phyloP scores from a whole-genome alignment of 2,797 vertebrate genomes.

The Anisognathus igniventris region DNA sequence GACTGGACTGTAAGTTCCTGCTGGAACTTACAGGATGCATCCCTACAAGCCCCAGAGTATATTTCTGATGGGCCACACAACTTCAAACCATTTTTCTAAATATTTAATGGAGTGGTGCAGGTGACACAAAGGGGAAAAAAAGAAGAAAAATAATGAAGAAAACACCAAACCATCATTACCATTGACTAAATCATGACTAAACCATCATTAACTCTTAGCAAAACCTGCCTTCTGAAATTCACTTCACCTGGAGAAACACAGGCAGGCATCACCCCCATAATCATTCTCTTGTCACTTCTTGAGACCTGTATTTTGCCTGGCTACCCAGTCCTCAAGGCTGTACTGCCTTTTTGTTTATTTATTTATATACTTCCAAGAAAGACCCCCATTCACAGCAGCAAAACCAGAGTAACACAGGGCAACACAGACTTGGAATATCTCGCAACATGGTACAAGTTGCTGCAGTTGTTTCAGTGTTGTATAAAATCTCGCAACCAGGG shows the following conservation, averaged over 20 bases:
- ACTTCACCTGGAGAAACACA: background rate
- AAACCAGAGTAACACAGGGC: background rate
- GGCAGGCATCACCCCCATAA: background rate
- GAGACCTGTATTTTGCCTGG: background rate
- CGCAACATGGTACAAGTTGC: background rate
- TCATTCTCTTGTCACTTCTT: background rate
- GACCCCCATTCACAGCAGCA: fast-evolving
- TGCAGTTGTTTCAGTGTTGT: background rate
- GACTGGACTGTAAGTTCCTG: background rate
- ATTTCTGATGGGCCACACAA: background rate
- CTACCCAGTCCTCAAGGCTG: background rate
- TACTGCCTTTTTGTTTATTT: background rate
- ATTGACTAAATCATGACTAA: background rate
- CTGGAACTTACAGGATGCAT: background rate
- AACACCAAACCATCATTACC: background rate
- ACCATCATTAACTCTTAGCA: background rate
- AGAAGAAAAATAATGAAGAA: background rate
- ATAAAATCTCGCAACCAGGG: background rate
- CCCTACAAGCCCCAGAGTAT: background rate
- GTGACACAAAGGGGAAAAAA: background rate
- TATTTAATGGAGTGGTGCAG: background rate
- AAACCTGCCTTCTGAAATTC: background rate
- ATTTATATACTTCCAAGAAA: background rate
- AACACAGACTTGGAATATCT: fast-evolving
- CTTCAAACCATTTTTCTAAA: background rate